Evolutionary conservation across 2,113 vertebrate species (phyloP), one percentile per base, ranked within the genome.

Genomic region (Uria aalge): DNA sequence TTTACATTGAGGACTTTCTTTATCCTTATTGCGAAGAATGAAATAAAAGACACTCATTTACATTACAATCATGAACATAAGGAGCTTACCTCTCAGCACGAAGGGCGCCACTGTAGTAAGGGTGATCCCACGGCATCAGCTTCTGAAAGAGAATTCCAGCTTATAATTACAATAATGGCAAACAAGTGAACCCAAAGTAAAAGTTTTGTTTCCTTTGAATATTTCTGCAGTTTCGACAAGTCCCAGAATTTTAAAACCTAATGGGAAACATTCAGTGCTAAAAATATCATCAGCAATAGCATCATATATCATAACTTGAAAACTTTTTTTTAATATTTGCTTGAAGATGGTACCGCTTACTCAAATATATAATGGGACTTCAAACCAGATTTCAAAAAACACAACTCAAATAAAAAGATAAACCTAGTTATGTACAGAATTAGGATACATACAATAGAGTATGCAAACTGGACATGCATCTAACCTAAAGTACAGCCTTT

Each of bases 101-200:
- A 83, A 99, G 93, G 36, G 99, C 98, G 5, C 99, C 99, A 23
- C 99, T 99, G 90, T 99, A 99, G 96, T 98, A 99, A 2, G 99
- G 99, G 57, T 99, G 99, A 96, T 99, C 99, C 99, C 99, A 99
- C 0, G 99, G 99, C 99, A 99, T 99, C 50, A 99, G 91, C 85
- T 99, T 98, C 99, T 99, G 84, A 72, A 97, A 96, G 16, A 94
- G 53, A 89, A 87, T 75, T 84, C 56, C 75, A 95, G 38, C 34
- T 91, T 88, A 30, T 57, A 84, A 75, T n/a, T 47, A 63, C 68
- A 78, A 66, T 24, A 64, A 94, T 17, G 27, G 30, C 75, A 68
- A 94, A 41, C 12, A 91, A 97, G 21, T 47, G 59, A 95, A 92
- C 40, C 24, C n/a, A 24, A 91, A 85, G 24, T 32, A 84, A 48